Evolutionary conservation across 2,888 invertebrate genomes (phyloP).

Genomic region (Tipula confusa): DNA sequence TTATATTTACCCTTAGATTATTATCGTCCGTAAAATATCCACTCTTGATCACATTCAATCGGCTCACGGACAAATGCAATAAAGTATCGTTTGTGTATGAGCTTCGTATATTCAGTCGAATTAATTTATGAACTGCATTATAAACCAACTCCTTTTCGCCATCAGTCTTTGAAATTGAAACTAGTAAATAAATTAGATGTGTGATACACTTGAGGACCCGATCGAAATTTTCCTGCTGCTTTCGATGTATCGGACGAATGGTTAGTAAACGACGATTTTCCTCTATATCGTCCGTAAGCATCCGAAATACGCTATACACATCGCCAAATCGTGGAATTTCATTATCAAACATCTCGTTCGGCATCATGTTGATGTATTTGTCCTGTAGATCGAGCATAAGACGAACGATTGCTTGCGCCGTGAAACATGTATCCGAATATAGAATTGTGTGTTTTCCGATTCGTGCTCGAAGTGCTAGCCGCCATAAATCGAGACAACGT

Average conservation of each 20-base stretch:
- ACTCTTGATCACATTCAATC: conserved; percentile 71
- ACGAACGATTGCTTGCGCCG: conserved; percentile 79
- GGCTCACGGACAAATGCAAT: conserved; percentile 77
- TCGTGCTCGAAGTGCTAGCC: conserved; percentile 73
- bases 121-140: conserved; percentile 54
- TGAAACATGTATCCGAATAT: conserved; percentile 76
- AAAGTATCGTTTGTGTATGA: conserved; percentile 72
- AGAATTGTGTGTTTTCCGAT: conserved; percentile 73
- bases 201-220: conserved; percentile 73
- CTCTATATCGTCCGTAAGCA: conserved; percentile 61
- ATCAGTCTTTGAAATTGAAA: conserved; percentile 54
- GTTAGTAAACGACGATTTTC: conserved; percentile 54
- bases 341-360: conserved; percentile 51
- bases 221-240: conserved; percentile 78
- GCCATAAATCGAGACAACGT: conserved; percentile 83
- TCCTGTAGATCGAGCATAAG: conserved; percentile 71
- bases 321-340: conserved; percentile 62
- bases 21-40: conserved; percentile 70
- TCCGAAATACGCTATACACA: conserved; percentile 63
- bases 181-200: conserved; percentile 68
- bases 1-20: conserved; percentile 48
- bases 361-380: conserved; percentile 54
- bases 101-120: conserved; percentile 63
- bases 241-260: conserved; percentile 65
- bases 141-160: conserved; percentile 51